Percentiles rank a stretch among this genome's conserved stretches.
These are phyloP conservation scores for Gyrodactylus salaris DNA, from an alignment of 1,140 invertebrate genomes.

Conservation along the genomic window DNA sequence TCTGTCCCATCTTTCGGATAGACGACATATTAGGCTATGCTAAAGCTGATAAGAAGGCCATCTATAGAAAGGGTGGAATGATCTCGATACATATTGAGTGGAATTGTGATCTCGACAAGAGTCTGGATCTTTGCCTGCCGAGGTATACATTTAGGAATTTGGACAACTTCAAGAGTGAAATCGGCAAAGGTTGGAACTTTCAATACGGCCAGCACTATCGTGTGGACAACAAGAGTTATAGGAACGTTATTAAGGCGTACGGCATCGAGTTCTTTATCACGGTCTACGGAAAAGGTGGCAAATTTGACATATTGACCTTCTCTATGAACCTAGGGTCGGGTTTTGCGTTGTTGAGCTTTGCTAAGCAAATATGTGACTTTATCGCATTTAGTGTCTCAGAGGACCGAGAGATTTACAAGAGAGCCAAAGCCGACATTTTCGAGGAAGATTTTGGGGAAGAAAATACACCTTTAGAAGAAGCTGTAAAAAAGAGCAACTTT, in stretches of 20 bases:
- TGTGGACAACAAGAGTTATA: constrained; percentile 5
- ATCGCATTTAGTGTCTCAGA: neutral
- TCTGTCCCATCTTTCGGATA: constrained; percentile 6
- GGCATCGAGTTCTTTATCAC: constrained; percentile 9
- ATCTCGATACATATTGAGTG: constrained; percentile 6
- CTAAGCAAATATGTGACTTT: constrained; percentile 3
- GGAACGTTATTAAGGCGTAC: constrained; percentile 8
- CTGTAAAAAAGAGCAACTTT: neutral
- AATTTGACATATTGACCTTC: constrained; percentile 7
- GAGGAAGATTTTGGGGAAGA: neutral
- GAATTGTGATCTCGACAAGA: constrained; percentile 9
- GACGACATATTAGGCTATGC: constrained; percentile 5
- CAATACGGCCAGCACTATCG: constrained; percentile 7
- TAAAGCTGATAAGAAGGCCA: neutral
- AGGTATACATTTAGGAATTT: constrained; percentile 8
- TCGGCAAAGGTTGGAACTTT: constrained; percentile 9
- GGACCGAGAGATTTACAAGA: constrained; percentile 2
- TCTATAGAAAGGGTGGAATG: constrained; percentile 1
- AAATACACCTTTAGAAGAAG: neutral
- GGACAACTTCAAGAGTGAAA: constrained; percentile 4
- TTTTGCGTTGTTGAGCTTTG: constrained; percentile 1
- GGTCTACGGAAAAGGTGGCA: neutral
- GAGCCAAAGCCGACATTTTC: neutral
- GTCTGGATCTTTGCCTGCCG: constrained; percentile 5
- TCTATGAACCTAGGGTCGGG: constrained; percentile 5